Evolutionary conservation across 2,797 vertebrate genomes (phyloP).

Genomic region (Anguilla obscura): DNA sequence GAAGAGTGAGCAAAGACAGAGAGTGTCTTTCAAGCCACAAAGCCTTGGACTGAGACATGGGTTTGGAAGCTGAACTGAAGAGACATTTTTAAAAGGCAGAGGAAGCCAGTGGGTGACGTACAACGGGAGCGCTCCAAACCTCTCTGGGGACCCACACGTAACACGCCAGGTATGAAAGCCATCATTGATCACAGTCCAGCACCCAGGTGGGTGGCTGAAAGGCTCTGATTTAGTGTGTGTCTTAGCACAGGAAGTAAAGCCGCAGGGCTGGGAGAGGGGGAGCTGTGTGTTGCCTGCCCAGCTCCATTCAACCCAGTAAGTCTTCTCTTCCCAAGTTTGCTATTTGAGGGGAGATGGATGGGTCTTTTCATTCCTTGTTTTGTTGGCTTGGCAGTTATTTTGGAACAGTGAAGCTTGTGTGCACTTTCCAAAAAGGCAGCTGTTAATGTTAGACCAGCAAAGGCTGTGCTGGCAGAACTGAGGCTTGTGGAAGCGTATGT

Average conservation of each 20-base stretch:
- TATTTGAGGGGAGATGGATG: conserved; percentile 3
- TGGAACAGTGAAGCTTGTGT: conserved; percentile 48
- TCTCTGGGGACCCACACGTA: conserved; percentile 24
- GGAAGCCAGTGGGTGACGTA: conserved; percentile 45
- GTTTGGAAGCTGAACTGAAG: conserved; percentile 53
- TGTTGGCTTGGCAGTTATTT: conserved; percentile 55
- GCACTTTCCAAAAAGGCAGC: conserved; percentile 56
- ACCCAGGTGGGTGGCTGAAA: conserved; percentile 27
- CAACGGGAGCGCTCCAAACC: conserved; percentile 48
- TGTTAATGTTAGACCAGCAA: conserved; percentile 52
- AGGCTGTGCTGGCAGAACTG: conserved; percentile 18
- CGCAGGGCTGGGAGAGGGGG: conserved; percentile 31
- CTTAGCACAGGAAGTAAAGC: conserved; percentile 42
- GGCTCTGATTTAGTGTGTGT: conserved; percentile 47
- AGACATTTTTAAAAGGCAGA: conserved; percentile 28
- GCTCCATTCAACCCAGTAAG: conserved; percentile 50
- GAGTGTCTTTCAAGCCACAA: conserved; percentile 60
- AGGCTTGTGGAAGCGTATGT: neutral
- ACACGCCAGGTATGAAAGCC: conserved; percentile 18
- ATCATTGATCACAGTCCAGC: conserved; percentile 11
- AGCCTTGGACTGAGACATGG: conserved; percentile 65
- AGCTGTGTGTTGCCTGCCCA: conserved; percentile 43
- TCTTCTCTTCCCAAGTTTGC: conserved; percentile 31
- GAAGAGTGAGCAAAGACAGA: conserved; percentile 62
- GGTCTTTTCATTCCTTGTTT: conserved; percentile 8